phyloP scores from a whole-genome alignment of 2,888 invertebrate genomes.

The Stenolophus ochropezus region DNA sequence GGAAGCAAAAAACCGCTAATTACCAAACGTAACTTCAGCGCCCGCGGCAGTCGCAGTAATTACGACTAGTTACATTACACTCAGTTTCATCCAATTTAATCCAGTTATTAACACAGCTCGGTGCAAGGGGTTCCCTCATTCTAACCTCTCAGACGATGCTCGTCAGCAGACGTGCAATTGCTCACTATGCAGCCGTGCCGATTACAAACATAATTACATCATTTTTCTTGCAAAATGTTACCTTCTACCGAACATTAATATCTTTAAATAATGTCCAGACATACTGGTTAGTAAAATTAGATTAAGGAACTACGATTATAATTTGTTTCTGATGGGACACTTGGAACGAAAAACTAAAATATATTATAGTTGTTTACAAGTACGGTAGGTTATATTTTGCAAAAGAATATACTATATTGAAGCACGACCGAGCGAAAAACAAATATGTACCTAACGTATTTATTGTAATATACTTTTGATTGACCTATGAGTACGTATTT shows the following conservation, averaged over 20 bases:
- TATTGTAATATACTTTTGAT: no score
- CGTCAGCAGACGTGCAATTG: background rate
- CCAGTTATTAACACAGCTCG: conserved; percentile 19
- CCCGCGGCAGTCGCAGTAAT: conserved; percentile 13
- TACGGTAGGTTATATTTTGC: no score
- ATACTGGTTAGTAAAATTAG: background rate
- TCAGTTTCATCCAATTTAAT: conserved; percentile 43
- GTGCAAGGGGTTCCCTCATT: background rate
- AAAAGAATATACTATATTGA: no score
- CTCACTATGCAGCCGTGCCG: background rate
- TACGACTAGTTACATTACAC: conserved; percentile 43
- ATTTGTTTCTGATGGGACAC: no score
- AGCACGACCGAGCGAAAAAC: no score
- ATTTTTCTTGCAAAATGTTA: conserved; percentile 5
- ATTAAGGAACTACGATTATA: no score
- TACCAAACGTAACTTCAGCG: conserved; percentile 26
- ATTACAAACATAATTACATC: background rate
- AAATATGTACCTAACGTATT: no score
- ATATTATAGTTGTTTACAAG: no score
- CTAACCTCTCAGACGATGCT: background rate
- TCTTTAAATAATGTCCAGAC: background rate
- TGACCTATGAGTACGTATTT: no score
- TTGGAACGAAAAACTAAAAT: no score
- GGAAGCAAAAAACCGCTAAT: conserved; percentile 37
- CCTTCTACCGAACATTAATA: background rate